Base-by-base conservation (phyloP, 1,140 invertebrate species). In the Anagrus nilaparvatae region DNA sequence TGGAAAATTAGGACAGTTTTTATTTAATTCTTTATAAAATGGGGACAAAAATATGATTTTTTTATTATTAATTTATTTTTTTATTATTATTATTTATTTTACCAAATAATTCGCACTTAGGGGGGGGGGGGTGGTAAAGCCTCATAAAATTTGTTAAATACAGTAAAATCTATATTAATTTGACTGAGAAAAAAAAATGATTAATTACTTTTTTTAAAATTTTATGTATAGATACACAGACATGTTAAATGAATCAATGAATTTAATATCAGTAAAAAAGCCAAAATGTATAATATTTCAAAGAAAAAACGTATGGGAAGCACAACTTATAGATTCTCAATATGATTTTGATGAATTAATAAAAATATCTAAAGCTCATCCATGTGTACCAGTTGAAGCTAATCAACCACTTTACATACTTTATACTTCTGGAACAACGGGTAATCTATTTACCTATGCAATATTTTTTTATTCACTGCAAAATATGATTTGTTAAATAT, bases 401-500 rank as follows among this genome's bases (percentile, higher is more conserved):
- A 91, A 87, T 53, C 84, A 95, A 51, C 86, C 91, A 0, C 63
- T 94, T 4, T 97, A 96, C 53, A 82, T 97, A 44, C 67, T 97
- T 0, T 95, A 97, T 56, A 97, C 92, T 1, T 95, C 90, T 4
- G 91, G 90, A 38, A 90, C 87, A 10, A 90, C 87, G 45, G 83
- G 83, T 70, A 56, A 54, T 24, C 20, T n/a, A 5, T 24, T 24
- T 10, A 5, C 13, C 12, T 24, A 24, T 24, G 3, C 21, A 12
- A 20, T 34, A 8, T 34, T 32, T 17, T 1, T 4, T 16, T 32
- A 16, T 32, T 32, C 18, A 16, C 14, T n/a, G n/a, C n/a, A n/a
- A n/a, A n/a, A n/a, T n/a, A n/a, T n/a, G n/a, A n/a, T n/a, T n/a
- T n/a, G n/a, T n/a, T n/a, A n/a, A n/a, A n/a, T n/a, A n/a, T n/a